Evolutionary conservation across 2,797 vertebrate species (phyloP), one percentile per base, ranked within the genome.

Genomic region (Hozukius guyotensis): DNA sequence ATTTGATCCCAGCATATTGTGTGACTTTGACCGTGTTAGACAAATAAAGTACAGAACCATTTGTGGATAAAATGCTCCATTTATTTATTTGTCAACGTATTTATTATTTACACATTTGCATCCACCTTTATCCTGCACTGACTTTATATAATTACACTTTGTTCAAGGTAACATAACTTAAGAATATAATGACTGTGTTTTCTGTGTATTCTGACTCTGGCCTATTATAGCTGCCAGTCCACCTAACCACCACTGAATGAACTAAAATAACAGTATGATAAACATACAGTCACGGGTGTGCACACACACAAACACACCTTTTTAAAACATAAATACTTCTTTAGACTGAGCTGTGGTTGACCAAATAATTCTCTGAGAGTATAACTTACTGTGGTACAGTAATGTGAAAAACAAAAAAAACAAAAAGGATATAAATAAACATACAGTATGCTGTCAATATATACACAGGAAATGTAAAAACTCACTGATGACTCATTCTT

Each of bases 361-460:
- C 81, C 93, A 94, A 91, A 91, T 84, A 90, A 82, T 93, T 93
- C 92, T 96, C 94, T 93, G 93, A 93, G 91, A 93, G 89, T 94
- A 96, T 95, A 95, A 96, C 84, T 94, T 96, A 95, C 91, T 95
- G 94, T 87, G 90, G 73, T 94, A 95, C 92, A 94, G 95, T 94
- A 92, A 93, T 92, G 94, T 93, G 91, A 91, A 89, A 81, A 82
- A 88, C 88, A 46, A 74, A 82, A 87, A 89, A 31, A 76, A 75
- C 71, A 91, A 93, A 91, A 89, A 86, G 92, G 90, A 93, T 94
- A 96, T 96, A 96, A 96, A 96, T 96, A 96, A 95, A 95, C 91
- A 94, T 93, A 94, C 89, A 94, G 84, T 93, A 96, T 95, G 90
- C 80, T 94, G 95, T 97, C 97, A 96, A 97, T 97, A 98, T 97